Conservation (phyloP, 2,113 vertebrate genomes). For the Tragelaphus imberbis region DNA sequence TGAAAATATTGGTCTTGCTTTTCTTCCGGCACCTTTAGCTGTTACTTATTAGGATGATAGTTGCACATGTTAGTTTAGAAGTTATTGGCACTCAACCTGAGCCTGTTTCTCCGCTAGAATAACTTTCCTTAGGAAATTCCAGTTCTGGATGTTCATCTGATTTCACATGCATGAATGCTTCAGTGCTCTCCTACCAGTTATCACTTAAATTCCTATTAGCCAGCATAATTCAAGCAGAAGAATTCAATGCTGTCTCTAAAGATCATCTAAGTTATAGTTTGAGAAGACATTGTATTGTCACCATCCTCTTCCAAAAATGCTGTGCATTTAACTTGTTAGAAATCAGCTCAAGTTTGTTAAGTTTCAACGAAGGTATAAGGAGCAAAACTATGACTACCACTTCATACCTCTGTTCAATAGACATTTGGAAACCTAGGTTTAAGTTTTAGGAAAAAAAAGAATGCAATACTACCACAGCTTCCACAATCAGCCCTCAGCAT, state of each 20-base stretch:
- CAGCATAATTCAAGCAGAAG: slow-evolving; percentile 75
- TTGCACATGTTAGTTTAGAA: slow-evolving; percentile 19
- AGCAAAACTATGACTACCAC: neutral
- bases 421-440: neutral
- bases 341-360: slow-evolving; percentile 47
- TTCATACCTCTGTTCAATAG: neutral
- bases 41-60: neutral
- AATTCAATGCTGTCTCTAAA: slow-evolving; percentile 73
- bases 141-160: slow-evolving; percentile 50
- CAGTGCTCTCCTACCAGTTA: slow-evolving; percentile 69
- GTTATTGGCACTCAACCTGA: slow-evolving; percentile 17
- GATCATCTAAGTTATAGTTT: slow-evolving; percentile 68
- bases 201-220: slow-evolving; percentile 71
- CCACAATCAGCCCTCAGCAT: neutral
- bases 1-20: slow-evolving; percentile 31
- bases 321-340: slow-evolving; percentile 48
- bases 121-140: slow-evolving; percentile 59
- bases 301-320: neutral
- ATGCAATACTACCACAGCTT: neutral
- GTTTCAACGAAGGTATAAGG: neutral
- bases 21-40: neutral
- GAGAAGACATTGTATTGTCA: slow-evolving; percentile 59
- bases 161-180: slow-evolving; percentile 75
- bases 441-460: neutral
- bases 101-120: slow-evolving; percentile 41